Evolutionary conservation across 2,888 invertebrate genomes (phyloP).

Genomic region (Callyntrura guangdongensis): DNA sequence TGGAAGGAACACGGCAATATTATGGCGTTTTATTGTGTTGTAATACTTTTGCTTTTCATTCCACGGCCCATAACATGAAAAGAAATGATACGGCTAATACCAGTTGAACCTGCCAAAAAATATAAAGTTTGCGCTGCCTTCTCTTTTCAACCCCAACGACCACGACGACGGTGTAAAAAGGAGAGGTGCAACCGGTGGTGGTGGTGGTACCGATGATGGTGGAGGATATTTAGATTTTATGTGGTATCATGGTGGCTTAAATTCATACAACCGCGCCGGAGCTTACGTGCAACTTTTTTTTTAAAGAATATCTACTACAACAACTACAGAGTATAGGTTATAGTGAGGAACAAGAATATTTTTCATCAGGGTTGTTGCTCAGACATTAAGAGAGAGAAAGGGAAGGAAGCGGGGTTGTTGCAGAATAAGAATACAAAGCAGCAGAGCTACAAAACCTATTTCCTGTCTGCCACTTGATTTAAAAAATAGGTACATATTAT

Average conservation of each 20-base stretch:
- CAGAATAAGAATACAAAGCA: constrained; percentile 12
- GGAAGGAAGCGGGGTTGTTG: constrained; percentile 50
- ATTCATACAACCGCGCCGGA: not conserved
- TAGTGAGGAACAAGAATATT: not conserved
- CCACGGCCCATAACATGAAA: constrained; percentile 18
- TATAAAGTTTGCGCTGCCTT: not conserved
- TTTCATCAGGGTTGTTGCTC: not conserved
- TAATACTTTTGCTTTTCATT: constrained; percentile 57
- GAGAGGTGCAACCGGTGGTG: constrained; percentile 9
- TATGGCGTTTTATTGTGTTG: not conserved
- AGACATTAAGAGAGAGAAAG: not conserved
- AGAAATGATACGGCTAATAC: not conserved
- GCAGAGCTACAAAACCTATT: constrained; percentile 71
- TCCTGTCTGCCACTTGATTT: constrained; percentile 62
- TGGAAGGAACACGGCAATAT: too few relatives aligned
- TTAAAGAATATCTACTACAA: too few relatives aligned
- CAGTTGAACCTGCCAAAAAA: not conserved
- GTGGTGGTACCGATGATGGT: not conserved
- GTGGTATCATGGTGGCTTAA: constrained; percentile 16
- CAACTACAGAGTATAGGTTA: too few relatives aligned
- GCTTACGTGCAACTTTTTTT: not conserved
- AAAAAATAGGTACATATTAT: too few relatives aligned
- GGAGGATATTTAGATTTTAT: not conserved
- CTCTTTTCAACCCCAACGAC: constrained; percentile 44
- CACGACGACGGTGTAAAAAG: constrained; percentile 5